These are phyloP conservation scores for Drosophila cognata DNA, from an alignment of 2,888 invertebrate genomes.

Conservation along the genomic window DNA sequence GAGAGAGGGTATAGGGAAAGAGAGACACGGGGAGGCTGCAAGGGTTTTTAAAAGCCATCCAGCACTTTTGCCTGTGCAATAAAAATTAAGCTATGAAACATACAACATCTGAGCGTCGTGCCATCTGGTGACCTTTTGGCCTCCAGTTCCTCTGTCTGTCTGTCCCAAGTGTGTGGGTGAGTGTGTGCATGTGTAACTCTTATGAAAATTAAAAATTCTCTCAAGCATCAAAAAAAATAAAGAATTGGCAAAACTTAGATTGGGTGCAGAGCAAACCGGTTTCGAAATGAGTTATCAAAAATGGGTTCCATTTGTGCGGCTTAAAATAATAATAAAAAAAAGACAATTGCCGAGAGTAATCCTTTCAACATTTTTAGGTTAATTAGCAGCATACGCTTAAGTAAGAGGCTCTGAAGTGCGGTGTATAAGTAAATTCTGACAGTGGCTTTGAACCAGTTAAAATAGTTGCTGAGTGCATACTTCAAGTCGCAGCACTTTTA, in stretches of 20 bases:
- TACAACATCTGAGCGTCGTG: slow-evolving; percentile 54
- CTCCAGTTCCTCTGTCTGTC: slow-evolving; percentile 15
- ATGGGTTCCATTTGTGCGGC: neutral
- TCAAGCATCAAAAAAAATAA: slow-evolving; percentile 57
- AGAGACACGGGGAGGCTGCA: neutral
- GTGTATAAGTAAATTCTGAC: neutral
- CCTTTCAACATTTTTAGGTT: neutral
- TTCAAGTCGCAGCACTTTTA: slow-evolving; percentile 23
- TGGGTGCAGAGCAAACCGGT: neutral
- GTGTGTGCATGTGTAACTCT: slow-evolving; percentile 54
- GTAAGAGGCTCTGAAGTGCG: neutral
- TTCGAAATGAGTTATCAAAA: slow-evolving; percentile 4
- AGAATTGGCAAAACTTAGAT: slow-evolving; percentile 29
- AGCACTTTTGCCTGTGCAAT: slow-evolving; percentile 57
- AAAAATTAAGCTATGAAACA: slow-evolving; percentile 72
- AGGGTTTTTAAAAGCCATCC: slow-evolving; percentile 20
- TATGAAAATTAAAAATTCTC: slow-evolving; percentile 80
- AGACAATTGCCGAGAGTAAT: neutral
- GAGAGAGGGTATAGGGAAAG: neutral
- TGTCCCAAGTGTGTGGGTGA: slow-evolving; percentile 15
- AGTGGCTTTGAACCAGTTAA: neutral
- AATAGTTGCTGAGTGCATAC: slow-evolving; percentile 6
- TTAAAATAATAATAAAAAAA: neutral
- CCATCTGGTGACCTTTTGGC: slow-evolving; percentile 25
- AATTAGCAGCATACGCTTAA: neutral